Conservation (phyloP, 2,797 vertebrate species). For the Gambusia yucatana region DNA sequence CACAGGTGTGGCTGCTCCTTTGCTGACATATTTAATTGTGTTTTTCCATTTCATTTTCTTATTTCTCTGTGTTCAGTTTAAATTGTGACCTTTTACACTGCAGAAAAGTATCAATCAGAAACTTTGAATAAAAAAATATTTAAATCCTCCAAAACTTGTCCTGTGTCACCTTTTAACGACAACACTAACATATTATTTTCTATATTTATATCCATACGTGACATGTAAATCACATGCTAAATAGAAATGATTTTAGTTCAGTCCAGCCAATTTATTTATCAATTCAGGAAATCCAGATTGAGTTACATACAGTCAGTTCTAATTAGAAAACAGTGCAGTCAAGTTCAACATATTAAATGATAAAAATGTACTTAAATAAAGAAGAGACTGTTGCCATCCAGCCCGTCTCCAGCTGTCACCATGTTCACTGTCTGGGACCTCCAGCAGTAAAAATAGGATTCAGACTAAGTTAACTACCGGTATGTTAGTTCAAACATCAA, state of each 20-base stretch:
- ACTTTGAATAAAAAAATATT: conserved; percentile 69
- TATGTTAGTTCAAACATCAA: no score
- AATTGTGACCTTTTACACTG: conserved; percentile 82
- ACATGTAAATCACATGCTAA: neutral
- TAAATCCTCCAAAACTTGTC: conserved; percentile 14
- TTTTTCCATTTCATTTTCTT: conserved; percentile 34
- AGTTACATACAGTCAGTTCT: neutral
- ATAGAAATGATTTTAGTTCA: neutral
- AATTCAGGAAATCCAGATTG: neutral
- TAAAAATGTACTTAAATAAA: no score
- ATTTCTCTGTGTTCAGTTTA: conserved; percentile 49
- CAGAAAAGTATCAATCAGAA: conserved; percentile 61
- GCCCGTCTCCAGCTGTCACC: no score
- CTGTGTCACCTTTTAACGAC: neutral
- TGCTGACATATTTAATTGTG: conserved; percentile 46
- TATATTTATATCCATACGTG: neutral
- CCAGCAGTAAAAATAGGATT: no score
- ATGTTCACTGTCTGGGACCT: no score
- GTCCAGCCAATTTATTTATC: neutral
- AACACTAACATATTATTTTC: neutral
- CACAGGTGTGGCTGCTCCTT: conserved; percentile 52
- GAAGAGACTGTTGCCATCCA: no score
- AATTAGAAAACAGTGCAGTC: neutral
- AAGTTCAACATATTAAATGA: neutral
- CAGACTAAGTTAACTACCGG: no score